phyloP scores from a whole-genome alignment of 2,113 vertebrate genomes.

The Chlamydotis undulata region DNA sequence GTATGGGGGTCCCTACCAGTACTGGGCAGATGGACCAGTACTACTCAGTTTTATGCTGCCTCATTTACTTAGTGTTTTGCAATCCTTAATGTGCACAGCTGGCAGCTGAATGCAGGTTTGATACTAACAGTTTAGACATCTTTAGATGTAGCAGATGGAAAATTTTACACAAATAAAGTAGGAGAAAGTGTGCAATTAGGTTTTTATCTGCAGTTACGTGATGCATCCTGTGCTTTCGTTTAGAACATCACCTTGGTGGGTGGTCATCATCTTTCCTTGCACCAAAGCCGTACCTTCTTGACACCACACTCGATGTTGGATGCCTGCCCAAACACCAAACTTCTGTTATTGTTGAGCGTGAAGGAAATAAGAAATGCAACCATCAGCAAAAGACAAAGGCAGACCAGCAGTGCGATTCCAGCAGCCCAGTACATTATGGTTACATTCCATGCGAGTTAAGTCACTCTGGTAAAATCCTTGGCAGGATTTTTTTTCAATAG shows the following conservation, averaged over 20 bases:
- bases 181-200: constrained; percentile 89
- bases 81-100: constrained; percentile 90
- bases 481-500: constrained; percentile 77
- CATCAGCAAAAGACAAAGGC: constrained; percentile 77
- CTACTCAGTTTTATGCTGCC: constrained; percentile 83
- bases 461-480: constrained; percentile 82
- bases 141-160: constrained; percentile 91
- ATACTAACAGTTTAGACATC: constrained; percentile 91
- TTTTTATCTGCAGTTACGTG: constrained; percentile 83
- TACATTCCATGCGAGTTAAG: constrained; percentile 79
- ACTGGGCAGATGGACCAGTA: constrained; percentile 87
- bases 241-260: constrained; percentile 83
- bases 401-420: constrained; percentile 69
- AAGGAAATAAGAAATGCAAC: constrained; percentile 76
- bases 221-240: constrained; percentile 80
- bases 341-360: constrained; percentile 78
- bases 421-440: constrained; percentile 76
- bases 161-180: constrained; percentile 91
- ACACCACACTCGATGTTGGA: constrained; percentile 77
- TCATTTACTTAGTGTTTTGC: constrained; percentile 88
- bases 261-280: constrained; percentile 76
- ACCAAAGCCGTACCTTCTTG: constrained; percentile 78
- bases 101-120: constrained; percentile 89
- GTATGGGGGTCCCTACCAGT: constrained; percentile 79
- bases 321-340: constrained; percentile 76